phyloP scores from a whole-genome alignment of 2,113 vertebrate genomes.

The Podiceps cristatus region DNA sequence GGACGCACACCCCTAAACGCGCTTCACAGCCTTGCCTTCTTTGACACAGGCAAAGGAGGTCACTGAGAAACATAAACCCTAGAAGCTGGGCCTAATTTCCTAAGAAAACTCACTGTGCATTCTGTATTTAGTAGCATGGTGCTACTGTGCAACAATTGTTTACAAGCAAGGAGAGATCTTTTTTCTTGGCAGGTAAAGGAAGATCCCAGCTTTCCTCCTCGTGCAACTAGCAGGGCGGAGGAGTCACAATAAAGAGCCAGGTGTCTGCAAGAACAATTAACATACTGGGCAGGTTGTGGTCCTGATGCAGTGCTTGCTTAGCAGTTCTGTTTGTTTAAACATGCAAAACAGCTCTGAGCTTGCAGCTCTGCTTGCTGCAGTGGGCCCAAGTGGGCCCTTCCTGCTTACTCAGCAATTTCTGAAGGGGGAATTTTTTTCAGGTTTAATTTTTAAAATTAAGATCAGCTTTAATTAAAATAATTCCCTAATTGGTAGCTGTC shows the following conservation, averaged over 20 bases:
- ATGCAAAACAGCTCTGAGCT: neutral
- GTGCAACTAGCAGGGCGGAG: neutral
- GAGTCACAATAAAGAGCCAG: neutral
- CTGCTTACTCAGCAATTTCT: neutral
- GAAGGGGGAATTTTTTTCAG: neutral
- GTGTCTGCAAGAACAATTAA: neutral
- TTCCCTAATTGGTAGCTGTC: neutral
- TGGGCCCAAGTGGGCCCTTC: neutral
- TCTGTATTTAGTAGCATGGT: neutral
- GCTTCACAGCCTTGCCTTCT: neutral
- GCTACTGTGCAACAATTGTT: neutral
- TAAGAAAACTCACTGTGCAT: neutral
- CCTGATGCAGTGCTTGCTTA: neutral
- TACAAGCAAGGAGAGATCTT: neutral
- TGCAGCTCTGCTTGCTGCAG: neutral
- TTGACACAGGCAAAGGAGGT: neutral
- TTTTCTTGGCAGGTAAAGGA: neutral
- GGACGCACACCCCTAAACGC: rapidly evolving
- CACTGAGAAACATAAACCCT: neutral
- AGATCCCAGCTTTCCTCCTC: neutral
- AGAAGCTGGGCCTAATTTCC: neutral
- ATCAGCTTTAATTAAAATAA: neutral
- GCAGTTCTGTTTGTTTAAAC: neutral
- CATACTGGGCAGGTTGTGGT: neutral
- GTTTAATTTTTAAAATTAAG: neutral